These are phyloP conservation scores for Neoascia interrupta DNA, from an alignment of 2,888 invertebrate species.

Conservation along the genomic window DNA sequence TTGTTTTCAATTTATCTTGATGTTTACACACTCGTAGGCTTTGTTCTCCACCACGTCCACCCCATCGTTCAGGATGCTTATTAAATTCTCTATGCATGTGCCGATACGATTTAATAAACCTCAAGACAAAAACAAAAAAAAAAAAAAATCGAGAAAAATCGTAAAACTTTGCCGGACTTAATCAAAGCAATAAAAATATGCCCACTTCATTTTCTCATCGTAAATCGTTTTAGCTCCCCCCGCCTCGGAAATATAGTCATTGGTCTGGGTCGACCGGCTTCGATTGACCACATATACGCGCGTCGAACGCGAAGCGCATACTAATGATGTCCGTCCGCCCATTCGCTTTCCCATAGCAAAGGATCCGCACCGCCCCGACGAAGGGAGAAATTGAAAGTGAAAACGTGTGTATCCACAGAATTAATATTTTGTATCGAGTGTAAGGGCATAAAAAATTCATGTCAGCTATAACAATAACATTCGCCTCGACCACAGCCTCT, in stretches of 20 bases:
- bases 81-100: conserved; percentile 1
- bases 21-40: conserved; percentile 22
- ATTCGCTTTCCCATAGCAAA: conserved; percentile 1
- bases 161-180: conserved; percentile 67
- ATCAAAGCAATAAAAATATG: conserved; percentile 68
- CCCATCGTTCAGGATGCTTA: neutral
- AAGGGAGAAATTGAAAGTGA: conserved; percentile 53
- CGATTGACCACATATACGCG: conserved; percentile 62
- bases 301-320: conserved; percentile 48
- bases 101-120: conserved; percentile 60
- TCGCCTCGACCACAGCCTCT: conserved; percentile 47
- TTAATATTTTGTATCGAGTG: conserved; percentile 66
- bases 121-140: conserved; percentile 53
- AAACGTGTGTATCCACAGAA: conserved; percentile 64
- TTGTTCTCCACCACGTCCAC: neutral
- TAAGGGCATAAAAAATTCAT: conserved; percentile 65
- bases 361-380: conserved; percentile 21
- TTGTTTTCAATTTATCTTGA: conserved; percentile 33
- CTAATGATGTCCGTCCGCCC: conserved; percentile 25
- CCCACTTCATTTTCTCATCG: conserved; percentile 68
- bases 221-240: conserved; percentile 40
- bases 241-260: too few relatives aligned
- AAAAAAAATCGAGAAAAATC: too few relatives aligned
- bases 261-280: conserved; percentile 13
- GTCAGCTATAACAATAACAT: conserved; percentile 69